Evolutionary conservation across 1,140 invertebrate species (phyloP).

Genomic region (Prorops nasuta): DNA sequence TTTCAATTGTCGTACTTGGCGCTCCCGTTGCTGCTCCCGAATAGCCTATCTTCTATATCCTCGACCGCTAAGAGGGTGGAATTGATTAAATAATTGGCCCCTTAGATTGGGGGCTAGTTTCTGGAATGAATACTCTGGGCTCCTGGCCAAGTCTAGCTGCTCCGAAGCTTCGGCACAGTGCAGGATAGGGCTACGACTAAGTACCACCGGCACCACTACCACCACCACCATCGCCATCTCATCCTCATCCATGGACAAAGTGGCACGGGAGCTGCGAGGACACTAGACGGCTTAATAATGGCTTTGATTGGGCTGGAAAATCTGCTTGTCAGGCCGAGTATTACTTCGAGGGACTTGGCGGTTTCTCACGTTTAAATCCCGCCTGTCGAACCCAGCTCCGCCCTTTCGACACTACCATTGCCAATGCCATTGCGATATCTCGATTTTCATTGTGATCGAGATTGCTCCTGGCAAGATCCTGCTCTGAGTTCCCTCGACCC

Average conservation of each 20-base stretch:
- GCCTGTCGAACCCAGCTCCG: neutral
- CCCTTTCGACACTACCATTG: constrained; percentile 1
- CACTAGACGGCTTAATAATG: constrained; percentile 52
- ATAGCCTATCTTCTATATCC: constrained; percentile 31
- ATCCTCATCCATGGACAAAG: too few relatives aligned
- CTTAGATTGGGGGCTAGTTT: constrained; percentile 55
- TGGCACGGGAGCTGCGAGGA: constrained; percentile 22
- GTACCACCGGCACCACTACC: too few relatives aligned
- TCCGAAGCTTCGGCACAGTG: constrained; percentile 9
- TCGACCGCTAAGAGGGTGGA: constrained; percentile 51
- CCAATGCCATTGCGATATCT: constrained; percentile 37
- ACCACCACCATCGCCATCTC: too few relatives aligned
- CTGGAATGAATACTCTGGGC: constrained; percentile 56
- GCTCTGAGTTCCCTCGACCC: too few relatives aligned
- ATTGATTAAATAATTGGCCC: constrained; percentile 59
- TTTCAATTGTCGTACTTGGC: constrained; percentile 45
- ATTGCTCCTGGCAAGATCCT: too few relatives aligned
- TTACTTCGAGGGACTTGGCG: constrained; percentile 25
- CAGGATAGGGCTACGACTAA: too few relatives aligned
- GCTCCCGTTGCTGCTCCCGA: constrained; percentile 21
- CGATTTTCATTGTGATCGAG: too few relatives aligned
- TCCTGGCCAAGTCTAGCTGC: constrained; percentile 34
- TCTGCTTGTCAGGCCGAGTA: constrained; percentile 39
- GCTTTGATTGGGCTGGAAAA: constrained; percentile 50
- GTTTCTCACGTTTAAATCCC: constrained; percentile 5